Evolutionary conservation across 2,888 invertebrate genomes (phyloP).

Genomic region (Luperina testacea): DNA sequence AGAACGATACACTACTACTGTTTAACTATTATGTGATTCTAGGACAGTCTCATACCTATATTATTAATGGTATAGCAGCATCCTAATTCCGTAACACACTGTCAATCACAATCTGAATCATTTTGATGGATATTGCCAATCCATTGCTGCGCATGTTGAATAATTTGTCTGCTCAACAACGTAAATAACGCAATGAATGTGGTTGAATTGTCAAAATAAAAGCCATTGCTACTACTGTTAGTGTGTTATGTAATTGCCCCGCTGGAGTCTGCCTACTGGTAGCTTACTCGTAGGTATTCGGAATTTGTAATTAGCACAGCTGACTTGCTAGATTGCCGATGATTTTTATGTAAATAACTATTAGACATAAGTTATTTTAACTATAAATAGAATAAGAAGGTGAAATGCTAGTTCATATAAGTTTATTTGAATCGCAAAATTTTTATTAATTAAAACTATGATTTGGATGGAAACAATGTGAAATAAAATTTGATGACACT

Average conservation of each 20-base stretch:
- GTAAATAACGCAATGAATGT: background rate
- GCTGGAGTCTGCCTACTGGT: too few relatives aligned
- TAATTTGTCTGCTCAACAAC: background rate
- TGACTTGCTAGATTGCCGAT: background rate
- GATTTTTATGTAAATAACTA: conserved; percentile 36
- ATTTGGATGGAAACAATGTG: background rate
- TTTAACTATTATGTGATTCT: background rate
- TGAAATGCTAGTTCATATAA: background rate
- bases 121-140: background rate
- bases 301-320: background rate
- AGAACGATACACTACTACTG: background rate
- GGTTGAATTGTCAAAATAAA: background rate
- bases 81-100: background rate
- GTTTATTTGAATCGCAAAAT: conserved; percentile 14
- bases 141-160: background rate
- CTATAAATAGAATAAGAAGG: conserved; percentile 1
- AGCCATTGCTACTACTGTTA: background rate
- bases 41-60: background rate
- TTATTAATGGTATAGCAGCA: background rate
- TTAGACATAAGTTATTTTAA: conserved; percentile 10
- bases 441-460: background rate
- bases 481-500: conserved; percentile 8
- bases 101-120: background rate
- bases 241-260: background rate
- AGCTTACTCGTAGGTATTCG: background rate